Evolutionary conservation across 2,113 vertebrate genomes (phyloP).

Genomic region (human (Homo sapiens)): DNA sequence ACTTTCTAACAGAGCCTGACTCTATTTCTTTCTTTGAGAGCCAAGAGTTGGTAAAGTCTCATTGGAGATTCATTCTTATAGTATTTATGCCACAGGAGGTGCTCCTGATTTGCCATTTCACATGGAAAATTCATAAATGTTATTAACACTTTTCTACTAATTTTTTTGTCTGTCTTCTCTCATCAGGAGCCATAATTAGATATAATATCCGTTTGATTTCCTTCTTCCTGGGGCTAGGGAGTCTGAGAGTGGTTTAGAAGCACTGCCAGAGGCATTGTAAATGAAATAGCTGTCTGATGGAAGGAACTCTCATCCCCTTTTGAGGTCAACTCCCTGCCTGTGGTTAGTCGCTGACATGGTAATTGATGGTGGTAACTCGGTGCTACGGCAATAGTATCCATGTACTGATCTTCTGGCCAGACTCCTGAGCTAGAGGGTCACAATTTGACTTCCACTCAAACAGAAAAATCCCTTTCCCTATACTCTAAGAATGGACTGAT

Average conservation of each 20-base stretch:
- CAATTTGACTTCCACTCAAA: neutral
- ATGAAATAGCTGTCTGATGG: neutral
- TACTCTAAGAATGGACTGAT: neutral
- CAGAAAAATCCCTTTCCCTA: neutral
- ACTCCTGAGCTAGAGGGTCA: neutral
- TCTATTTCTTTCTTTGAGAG: neutral
- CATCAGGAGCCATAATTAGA: neutral
- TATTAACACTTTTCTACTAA: neutral
- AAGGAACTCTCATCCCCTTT: neutral
- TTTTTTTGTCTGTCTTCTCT: constrained; percentile 1
- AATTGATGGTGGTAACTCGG: neutral
- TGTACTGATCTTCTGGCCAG: neutral
- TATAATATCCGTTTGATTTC: neutral
- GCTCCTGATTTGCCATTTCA: neutral
- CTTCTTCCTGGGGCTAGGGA: neutral
- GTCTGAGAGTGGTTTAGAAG: neutral
- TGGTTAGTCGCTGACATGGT: neutral
- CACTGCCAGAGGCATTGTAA: neutral
- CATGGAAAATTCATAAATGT: neutral
- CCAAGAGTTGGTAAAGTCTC: neutral
- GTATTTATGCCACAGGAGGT: neutral
- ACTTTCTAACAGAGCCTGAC: constrained; percentile 19
- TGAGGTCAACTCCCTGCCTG: neutral
- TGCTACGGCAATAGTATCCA: neutral
- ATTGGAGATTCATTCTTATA: neutral